phyloP scores from a whole-genome alignment of 2,888 invertebrate species.

The Drosophila sordidapex region DNA sequence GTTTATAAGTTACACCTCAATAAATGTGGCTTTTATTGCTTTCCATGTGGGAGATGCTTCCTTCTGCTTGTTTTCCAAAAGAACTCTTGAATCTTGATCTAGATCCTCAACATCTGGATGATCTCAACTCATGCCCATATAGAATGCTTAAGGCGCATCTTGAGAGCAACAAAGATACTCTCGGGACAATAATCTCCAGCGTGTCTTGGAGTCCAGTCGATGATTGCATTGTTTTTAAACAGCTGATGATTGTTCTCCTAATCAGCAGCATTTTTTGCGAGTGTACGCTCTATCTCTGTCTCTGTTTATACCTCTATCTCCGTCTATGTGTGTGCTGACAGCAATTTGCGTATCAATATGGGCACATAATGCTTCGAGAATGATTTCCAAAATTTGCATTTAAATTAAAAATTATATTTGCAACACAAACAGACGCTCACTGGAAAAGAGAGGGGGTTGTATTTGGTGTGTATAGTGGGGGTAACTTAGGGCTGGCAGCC shows the following conservation, averaged over 20 bases:
- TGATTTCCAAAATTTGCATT: slow-evolving; percentile 80
- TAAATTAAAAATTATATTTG: slow-evolving; percentile 81
- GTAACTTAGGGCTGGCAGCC: slow-evolving; percentile 16
- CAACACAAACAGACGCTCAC: slow-evolving; percentile 70
- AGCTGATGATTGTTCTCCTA: not conserved
- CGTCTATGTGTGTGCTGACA: slow-evolving; percentile 73
- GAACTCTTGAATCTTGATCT: not conserved
- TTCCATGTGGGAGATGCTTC: not conserved
- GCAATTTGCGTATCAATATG: slow-evolving; percentile 81
- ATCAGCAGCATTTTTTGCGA: not conserved
- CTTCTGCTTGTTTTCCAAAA: not conserved
- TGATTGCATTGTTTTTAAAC: not conserved
- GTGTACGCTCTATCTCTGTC: slow-evolving; percentile 5
- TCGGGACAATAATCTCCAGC: not conserved
- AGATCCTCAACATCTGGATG: not conserved
- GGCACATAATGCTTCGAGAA: slow-evolving; percentile 81
- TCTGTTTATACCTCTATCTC: slow-evolving; percentile 21
- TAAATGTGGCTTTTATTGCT: not conserved
- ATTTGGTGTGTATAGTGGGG: not conserved
- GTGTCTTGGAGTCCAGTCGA: not conserved
- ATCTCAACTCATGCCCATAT: not conserved
- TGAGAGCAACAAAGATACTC: not conserved
- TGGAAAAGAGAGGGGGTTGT: not conserved
- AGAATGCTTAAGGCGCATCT: not conserved
- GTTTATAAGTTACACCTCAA: not conserved